Evolutionary conservation across 2,888 invertebrate genomes (phyloP).

Genomic region (Hydriomena furcata): DNA sequence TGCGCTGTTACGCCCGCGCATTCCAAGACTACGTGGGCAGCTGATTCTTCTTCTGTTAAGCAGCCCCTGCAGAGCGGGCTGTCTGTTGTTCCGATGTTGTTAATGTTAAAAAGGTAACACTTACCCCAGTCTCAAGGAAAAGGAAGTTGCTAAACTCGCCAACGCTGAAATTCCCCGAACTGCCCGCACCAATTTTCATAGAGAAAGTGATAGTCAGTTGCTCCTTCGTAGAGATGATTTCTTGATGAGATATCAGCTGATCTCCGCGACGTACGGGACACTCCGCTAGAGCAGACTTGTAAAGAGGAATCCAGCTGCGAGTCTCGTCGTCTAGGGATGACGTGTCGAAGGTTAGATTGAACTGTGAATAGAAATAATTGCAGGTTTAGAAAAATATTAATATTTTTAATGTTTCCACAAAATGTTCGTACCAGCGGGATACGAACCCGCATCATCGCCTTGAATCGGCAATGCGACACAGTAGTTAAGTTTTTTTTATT

Average conservation of each 20-base stretch:
- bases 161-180: constrained; percentile 84
- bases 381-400: too few relatives aligned
- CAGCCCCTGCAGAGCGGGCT: too few relatives aligned
- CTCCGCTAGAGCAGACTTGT: constrained; percentile 89
- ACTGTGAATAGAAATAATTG: constrained; percentile 68
- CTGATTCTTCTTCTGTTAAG: too few relatives aligned
- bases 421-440: too few relatives aligned
- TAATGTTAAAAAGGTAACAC: background rate
- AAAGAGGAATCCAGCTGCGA: constrained; percentile 89
- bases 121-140: constrained; percentile 86
- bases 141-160: constrained; percentile 89
- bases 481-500: too few relatives aligned
- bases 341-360: constrained; percentile 89
- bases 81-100: too few relatives aligned
- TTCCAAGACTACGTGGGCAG: too few relatives aligned
- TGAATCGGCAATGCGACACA: too few relatives aligned
- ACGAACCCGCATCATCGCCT: too few relatives aligned
- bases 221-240: constrained; percentile 91
- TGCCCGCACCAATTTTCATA: constrained; percentile 86
- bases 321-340: constrained; percentile 80
- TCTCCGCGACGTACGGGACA: constrained; percentile 86
- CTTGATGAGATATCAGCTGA: constrained; percentile 85
- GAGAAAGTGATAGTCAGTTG: constrained; percentile 87
- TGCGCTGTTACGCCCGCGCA: too few relatives aligned
- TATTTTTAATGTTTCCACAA: too few relatives aligned